Percentiles rank a stretch among this genome's conserved stretches.
Evolutionary conservation across 2,888 invertebrate genomes (phyloP).

Genomic region (Arrhopalites spinosus): DNA sequence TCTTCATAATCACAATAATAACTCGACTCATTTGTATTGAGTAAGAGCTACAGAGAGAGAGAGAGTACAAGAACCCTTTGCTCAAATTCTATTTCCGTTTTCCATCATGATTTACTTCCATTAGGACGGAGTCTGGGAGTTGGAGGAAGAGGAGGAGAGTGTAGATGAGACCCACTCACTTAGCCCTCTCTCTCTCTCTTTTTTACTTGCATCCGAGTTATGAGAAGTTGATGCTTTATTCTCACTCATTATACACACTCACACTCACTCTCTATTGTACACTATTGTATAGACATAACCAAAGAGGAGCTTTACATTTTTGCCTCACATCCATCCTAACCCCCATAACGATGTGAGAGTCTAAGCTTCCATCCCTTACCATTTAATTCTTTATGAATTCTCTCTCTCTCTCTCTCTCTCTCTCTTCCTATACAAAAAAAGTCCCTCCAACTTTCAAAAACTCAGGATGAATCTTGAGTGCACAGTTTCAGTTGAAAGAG

Average conservation of each 20-base stretch:
- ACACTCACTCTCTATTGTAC: not conserved
- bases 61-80: constrained; percentile 1
- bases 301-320: not conserved
- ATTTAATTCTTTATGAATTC: no score
- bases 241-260: not conserved
- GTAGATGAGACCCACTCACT: constrained; percentile 19
- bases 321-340: not conserved
- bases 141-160: constrained; percentile 1
- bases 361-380: no score
- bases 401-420: no score
- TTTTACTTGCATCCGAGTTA: not conserved
- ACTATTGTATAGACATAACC: not conserved
- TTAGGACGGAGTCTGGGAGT: constrained; percentile 19
- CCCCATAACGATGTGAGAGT: no score
- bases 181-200: not conserved
- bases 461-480: no score
- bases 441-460: no score
- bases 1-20: constrained; percentile 25
- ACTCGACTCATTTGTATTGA: constrained; percentile 23
- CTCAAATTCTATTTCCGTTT: constrained; percentile 42
- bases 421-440: no score
- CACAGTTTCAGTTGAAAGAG: no score
- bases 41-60: constrained; percentile 14
- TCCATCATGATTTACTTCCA: constrained; percentile 40
- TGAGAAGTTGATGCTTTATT: no score